Conservation (phyloP, 2,797 vertebrate species). For the Dendrocincla tyrannina region DNA sequence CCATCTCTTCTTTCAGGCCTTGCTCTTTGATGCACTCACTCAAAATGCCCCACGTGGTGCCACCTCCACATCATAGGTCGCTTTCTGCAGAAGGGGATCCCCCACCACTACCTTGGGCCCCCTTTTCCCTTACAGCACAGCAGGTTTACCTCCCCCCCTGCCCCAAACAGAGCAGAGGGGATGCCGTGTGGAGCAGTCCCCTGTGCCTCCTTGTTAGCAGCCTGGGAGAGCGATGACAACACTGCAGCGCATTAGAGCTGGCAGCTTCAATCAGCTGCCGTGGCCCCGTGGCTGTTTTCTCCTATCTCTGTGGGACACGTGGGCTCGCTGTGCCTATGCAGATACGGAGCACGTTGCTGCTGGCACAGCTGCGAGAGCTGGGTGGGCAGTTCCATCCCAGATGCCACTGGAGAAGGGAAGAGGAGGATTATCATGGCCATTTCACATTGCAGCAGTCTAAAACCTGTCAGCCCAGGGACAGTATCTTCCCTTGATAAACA, state of each 20-base stretch:
- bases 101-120: background rate
- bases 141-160: background rate
- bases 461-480: conserved; percentile 27
- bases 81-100: background rate
- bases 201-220: background rate
- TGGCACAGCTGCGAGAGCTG: conserved; percentile 25
- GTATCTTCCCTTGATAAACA: background rate
- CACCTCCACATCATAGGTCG: accelerated
- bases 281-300: background rate
- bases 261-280: background rate
- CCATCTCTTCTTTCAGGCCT: background rate
- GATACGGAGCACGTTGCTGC: background rate
- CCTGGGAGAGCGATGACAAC: background rate
- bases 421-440: background rate
- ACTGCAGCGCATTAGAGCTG: background rate
- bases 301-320: background rate
- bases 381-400: conserved; percentile 41
- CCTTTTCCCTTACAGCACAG: background rate
- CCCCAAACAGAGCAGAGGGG: background rate
- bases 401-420: background rate
- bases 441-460: conserved; percentile 1
- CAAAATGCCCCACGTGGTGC: accelerated
- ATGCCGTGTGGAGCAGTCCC: background rate
- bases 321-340: background rate
- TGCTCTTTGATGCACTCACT: accelerated